Evolutionary conservation across 2,888 invertebrate genomes (phyloP), one percentile per base, ranked within the genome.

Genomic region (Galerucella pusilla): DNA sequence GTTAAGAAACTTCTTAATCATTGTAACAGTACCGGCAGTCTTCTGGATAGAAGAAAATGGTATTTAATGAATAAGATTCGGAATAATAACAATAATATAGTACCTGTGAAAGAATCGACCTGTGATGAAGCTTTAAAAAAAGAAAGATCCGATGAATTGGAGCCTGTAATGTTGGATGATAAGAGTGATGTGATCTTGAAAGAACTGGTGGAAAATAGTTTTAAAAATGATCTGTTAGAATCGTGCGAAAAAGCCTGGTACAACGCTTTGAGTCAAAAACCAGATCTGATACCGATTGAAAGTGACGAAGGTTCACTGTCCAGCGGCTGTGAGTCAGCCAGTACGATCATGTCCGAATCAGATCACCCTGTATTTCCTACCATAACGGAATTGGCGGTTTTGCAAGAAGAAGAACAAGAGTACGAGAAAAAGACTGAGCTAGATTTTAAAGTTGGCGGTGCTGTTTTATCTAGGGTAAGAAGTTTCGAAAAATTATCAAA

Each of bases 311-410:
- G 93, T 80, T 93, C 93, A 68, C 92, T 94, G 84, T 94, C 94
- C 78, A 94, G 94, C 83, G 94, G 94, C 80, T 94, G 94, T 86
- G 94, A 94, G 14, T 93, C 93, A 68, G 93, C 93, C 67, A 94
- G 94, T 86, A 94, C 94, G 10, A 92, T 91, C 60, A 91, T 91
- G 73, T 90, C 91, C 60, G 91, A 91, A 83, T 86, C 89, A 54
- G 91, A 91, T 35, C 84, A 83, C 59, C 78, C 82, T 2, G 64
- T 79, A 5, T 83, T 80, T 52, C 79, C 81, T 6, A 75, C 80
- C 14, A 76, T 80, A 12, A 76, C 63, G 14, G 80, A 77, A 74
- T 71, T 65, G 45, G 61, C 46, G 12, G 72, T 73, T 45, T 42
- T 75, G 49, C 80, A 83, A 68, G 81, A 79, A 70, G 79, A 80